These are phyloP conservation scores for Leucoraja erinaceus DNA, from an alignment of 2,113 vertebrate genomes.

Conservation along the genomic window DNA sequence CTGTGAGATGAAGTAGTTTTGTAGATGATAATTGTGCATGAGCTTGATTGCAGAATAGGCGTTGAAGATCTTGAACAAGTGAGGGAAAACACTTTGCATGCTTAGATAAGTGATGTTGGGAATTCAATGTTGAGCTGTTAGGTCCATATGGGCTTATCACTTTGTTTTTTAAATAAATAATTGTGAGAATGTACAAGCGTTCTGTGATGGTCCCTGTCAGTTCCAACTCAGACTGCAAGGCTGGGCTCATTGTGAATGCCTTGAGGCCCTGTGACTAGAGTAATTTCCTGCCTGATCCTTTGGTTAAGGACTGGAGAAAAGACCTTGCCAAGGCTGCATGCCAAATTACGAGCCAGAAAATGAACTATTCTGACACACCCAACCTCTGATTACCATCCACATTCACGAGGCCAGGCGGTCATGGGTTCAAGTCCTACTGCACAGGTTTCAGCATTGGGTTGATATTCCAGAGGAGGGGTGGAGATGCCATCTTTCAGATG, in stretches of 20 bases:
- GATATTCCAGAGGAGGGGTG: not conserved
- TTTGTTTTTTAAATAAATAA: not conserved
- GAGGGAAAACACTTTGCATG: not conserved
- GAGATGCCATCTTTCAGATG: not conserved
- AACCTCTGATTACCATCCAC: not conserved
- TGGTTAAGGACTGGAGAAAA: not conserved
- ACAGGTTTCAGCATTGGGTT: not conserved
- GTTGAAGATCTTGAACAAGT: not conserved
- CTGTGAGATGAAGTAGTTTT: not conserved
- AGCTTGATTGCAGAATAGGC: not conserved
- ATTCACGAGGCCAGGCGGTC: not conserved
- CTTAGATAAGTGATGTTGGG: not conserved
- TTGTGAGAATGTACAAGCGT: not conserved
- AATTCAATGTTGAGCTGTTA: not conserved
- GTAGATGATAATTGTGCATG: not conserved
- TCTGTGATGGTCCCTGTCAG: not conserved
- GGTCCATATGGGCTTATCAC: not conserved
- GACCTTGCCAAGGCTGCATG: not conserved
- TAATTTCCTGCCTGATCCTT: constrained; percentile 5
- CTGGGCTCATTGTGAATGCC: not conserved
- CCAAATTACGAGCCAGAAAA: not conserved
- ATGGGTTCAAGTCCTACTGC: not conserved
- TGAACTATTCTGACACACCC: not conserved
- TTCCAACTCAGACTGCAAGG: not conserved
- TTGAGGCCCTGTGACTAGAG: not conserved